Evolutionary conservation across 53 echinoderm and acorn worm species (phyloP).

Genomic region (Astropecten irregularis): DNA sequence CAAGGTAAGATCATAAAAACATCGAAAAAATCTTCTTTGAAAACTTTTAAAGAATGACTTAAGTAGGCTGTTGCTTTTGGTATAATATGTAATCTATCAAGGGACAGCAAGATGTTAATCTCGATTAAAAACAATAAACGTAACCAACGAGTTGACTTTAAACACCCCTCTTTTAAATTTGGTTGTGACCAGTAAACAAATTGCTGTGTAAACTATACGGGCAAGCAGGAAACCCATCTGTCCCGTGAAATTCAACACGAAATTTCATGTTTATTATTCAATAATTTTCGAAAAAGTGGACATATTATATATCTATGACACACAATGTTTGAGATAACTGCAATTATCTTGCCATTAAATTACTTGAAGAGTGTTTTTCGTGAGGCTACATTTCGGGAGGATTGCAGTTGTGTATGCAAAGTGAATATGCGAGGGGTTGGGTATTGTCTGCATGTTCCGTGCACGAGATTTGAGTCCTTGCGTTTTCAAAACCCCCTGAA

Average conservation of each 20-base stretch:
- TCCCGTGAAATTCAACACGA: neutral
- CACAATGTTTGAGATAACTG: too few species aligned
- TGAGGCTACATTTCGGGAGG: neutral
- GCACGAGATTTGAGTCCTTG: too few species aligned
- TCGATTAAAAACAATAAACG: too few species aligned
- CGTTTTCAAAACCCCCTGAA: too few species aligned
- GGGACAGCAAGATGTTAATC: too few species aligned
- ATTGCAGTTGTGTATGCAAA: neutral
- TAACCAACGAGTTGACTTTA: too few species aligned
- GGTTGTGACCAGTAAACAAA: slow-evolving; percentile 59
- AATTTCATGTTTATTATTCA: neutral
- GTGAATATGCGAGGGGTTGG: neutral
- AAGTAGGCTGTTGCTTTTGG: too few species aligned
- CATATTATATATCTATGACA: neutral
- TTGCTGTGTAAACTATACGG: slow-evolving; percentile 18
- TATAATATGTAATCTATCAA: too few species aligned
- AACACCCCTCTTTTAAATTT: slow-evolving; percentile 34
- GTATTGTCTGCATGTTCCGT: neutral
- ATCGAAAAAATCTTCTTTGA: too few species aligned
- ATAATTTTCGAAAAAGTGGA: neutral
- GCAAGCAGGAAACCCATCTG: slow-evolving; percentile 31
- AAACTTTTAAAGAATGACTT: too few species aligned
- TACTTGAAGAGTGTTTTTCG: neutral
- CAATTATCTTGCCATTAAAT: too few species aligned
- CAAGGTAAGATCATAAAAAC: too few species aligned